phyloP scores from a whole-genome alignment of 2,113 vertebrate species.

The Cephalopholis sonnerati region DNA sequence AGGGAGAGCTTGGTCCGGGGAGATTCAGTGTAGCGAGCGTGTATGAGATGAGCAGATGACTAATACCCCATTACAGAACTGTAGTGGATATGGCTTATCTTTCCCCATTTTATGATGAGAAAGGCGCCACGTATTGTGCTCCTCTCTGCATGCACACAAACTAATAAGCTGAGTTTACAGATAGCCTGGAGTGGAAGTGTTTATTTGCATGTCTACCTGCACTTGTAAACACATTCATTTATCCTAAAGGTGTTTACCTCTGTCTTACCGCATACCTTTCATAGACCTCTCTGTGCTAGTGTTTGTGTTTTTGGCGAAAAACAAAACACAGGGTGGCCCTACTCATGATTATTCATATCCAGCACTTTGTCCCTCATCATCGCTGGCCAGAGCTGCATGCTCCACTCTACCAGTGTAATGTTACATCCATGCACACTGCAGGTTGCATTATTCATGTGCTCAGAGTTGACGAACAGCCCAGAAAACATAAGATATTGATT shows the following conservation, averaged over 20 bases:
- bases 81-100: background rate
- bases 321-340: background rate
- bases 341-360: constrained; percentile 31
- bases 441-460: constrained; percentile 63
- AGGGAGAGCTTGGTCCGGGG: background rate
- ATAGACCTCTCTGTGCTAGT: background rate
- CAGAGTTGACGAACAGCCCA: constrained; percentile 10
- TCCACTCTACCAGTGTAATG: background rate
- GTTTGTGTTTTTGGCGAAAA: background rate
- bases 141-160: background rate
- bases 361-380: constrained; percentile 7
- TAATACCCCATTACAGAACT: background rate
- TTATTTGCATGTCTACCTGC: constrained; percentile 39
- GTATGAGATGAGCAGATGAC: constrained; percentile 12
- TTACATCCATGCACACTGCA: constrained; percentile 18
- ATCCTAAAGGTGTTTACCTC: constrained; percentile 38
- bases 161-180: constrained; percentile 22
- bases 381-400: background rate
- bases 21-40: background rate
- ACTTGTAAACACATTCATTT: constrained; percentile 34
- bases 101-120: background rate
- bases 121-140: background rate
- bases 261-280: constrained; percentile 11
- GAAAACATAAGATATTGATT: constrained; percentile 66
- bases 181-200: constrained; percentile 22